Percentiles rank a stretch among this genome's conserved stretches.
Evolutionary conservation across 2,888 invertebrate genomes (phyloP).

Genomic region (Drosophila mimica): DNA sequence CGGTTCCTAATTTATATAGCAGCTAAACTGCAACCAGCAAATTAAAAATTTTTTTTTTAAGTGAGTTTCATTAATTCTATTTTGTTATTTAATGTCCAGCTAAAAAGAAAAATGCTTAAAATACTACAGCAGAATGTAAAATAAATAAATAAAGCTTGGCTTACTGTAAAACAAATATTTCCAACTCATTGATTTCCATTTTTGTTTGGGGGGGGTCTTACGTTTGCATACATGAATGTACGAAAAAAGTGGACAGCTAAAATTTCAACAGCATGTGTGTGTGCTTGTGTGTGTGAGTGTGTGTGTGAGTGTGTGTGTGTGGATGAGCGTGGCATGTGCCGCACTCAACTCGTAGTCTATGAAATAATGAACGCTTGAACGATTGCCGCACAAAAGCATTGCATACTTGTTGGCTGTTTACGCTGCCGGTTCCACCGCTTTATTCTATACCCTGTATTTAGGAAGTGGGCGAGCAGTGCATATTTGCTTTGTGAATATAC

Average conservation of each 20-base stretch:
- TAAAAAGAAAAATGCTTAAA: slow-evolving; percentile 63
- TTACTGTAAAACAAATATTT: slow-evolving; percentile 80
- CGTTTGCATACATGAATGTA: slow-evolving; percentile 62
- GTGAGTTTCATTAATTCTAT: background rate
- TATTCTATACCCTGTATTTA: slow-evolving; percentile 26
- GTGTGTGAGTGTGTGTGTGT: slow-evolving; percentile 30
- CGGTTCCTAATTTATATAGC: background rate
- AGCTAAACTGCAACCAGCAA: background rate
- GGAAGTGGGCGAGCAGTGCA: background rate
- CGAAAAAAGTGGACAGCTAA: slow-evolving; percentile 48
- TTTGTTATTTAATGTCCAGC: slow-evolving; percentile 36
- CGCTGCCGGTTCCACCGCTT: slow-evolving; percentile 30
- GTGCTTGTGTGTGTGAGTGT: slow-evolving; percentile 10
- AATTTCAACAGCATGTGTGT: slow-evolving; percentile 29
- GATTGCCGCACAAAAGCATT: slow-evolving; percentile 70
- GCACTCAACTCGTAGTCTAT: slow-evolving; percentile 70
- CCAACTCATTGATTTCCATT: slow-evolving; percentile 85
- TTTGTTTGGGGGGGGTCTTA: slow-evolving; percentile 51
- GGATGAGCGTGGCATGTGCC: slow-evolving; percentile 52
- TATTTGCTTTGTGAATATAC: accelerated
- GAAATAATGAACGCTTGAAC: slow-evolving; percentile 83
- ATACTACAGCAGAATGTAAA: slow-evolving; percentile 17
- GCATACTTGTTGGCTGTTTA: slow-evolving; percentile 69
- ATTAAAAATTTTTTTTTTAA: background rate
- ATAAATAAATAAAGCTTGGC: slow-evolving; percentile 53